Conservation (phyloP, 2,113 vertebrate genomes). For the Mandrillus leucophaeus region DNA sequence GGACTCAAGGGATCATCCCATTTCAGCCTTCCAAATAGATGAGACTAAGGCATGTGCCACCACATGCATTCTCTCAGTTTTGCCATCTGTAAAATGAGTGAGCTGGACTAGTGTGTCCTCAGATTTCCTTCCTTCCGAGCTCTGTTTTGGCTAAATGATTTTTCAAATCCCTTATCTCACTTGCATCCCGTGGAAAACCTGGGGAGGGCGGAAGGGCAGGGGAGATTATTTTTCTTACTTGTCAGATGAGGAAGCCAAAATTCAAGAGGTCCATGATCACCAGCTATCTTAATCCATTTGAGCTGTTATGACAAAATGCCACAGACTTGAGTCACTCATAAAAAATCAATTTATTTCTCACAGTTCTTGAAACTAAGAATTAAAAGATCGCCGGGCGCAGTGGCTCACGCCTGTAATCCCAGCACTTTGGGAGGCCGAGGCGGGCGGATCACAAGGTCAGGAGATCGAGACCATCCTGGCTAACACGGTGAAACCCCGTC, state of each 20-base stretch:
- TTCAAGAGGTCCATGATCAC: not conserved
- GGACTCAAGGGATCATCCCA: not conserved
- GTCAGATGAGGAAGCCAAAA: not conserved
- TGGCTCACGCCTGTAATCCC: no score
- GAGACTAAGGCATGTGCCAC: not conserved
- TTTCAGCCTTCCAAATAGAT: not conserved
- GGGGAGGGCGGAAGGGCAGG: not conserved
- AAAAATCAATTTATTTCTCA: no score
- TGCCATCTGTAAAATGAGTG: not conserved
- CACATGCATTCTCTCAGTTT: not conserved
- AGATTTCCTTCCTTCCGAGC: not conserved
- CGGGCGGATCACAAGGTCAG: no score
- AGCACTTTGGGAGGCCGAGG: no score
- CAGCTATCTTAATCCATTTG: not conserved
- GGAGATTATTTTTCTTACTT: not conserved
- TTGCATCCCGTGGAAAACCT: not conserved
- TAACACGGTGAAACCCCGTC: no score
- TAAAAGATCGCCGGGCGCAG: no score
- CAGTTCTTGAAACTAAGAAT: no score
- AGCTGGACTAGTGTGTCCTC: not conserved
- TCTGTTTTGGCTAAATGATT: not conserved
- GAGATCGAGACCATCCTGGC: no score
- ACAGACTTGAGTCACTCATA: no score
- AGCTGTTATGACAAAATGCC: no score
- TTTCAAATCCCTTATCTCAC: not conserved